Conservation (phyloP, 2,113 vertebrate species). For the Stegostoma tigrinum region DNA sequence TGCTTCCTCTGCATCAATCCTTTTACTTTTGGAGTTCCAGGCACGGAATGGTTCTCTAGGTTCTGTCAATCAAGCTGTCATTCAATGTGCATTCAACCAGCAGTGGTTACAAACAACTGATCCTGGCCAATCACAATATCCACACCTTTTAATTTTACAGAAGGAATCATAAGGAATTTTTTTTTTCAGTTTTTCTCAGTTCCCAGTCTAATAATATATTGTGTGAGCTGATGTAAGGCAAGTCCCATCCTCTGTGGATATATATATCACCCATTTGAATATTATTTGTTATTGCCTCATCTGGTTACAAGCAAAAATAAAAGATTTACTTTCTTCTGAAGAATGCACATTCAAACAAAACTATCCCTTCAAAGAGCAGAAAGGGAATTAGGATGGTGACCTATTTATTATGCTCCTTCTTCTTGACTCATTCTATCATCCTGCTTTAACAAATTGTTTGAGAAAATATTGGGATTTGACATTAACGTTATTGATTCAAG, state of each 20-base stretch:
- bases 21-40: neutral
- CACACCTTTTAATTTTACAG: neutral
- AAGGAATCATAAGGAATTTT: neutral
- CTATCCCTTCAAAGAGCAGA: neutral
- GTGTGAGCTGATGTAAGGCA: neutral
- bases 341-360: neutral
- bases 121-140: neutral
- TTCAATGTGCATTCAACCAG: neutral
- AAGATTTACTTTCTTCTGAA: neutral
- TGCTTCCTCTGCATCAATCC: neutral
- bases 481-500: neutral
- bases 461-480: neutral
- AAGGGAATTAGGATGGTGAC: neutral
- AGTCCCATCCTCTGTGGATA: neutral
- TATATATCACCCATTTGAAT: neutral
- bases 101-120: neutral
- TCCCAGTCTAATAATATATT: too few relatives aligned
- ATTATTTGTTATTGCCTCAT: neutral
- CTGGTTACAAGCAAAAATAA: neutral
- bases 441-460: neutral
- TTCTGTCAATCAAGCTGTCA: neutral
- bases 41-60: neutral
- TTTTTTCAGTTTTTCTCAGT: neutral
- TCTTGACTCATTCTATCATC: neutral
- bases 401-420: neutral